phyloP scores from a whole-genome alignment of 2,797 vertebrate genomes.

The Esox lucius region DNA sequence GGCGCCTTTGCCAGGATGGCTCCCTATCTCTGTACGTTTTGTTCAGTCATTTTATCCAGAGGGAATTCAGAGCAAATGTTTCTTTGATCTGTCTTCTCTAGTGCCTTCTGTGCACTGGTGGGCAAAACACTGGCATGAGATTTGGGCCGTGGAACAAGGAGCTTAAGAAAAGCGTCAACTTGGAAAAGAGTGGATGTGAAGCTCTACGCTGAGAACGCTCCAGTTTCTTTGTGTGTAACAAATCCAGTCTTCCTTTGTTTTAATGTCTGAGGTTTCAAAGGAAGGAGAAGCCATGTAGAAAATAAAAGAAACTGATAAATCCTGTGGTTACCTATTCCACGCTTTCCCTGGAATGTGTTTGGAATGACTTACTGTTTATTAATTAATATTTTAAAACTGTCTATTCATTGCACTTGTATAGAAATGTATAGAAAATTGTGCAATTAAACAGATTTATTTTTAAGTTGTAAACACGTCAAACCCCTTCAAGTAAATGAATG shows the following conservation, averaged over 20 bases:
- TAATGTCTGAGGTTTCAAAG: constrained; percentile 9
- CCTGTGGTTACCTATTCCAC: not conserved
- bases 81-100: constrained; percentile 20
- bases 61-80: constrained; percentile 1
- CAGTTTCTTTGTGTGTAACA: not conserved
- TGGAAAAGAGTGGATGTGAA: not conserved
- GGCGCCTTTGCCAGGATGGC: too few species aligned
- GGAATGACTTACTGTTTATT: not conserved
- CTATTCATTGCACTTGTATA: not conserved
- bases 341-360: not conserved
- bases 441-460: not conserved
- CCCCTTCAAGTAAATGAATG: not conserved
- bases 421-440: not conserved
- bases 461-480: not conserved
- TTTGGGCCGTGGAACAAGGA: constrained; percentile 19
- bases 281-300: not conserved
- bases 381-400: too few species aligned
- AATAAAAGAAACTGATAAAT: not conserved
- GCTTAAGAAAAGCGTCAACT: constrained; percentile 26
- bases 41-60: not conserved
- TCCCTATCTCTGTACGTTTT: not conserved
- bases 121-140: constrained; percentile 27
- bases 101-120: constrained; percentile 9
- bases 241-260: constrained; percentile 10
- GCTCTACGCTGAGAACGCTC: not conserved